Base-by-base conservation (phyloP, 2,888 invertebrate genomes). In the Molorchus minor region DNA sequence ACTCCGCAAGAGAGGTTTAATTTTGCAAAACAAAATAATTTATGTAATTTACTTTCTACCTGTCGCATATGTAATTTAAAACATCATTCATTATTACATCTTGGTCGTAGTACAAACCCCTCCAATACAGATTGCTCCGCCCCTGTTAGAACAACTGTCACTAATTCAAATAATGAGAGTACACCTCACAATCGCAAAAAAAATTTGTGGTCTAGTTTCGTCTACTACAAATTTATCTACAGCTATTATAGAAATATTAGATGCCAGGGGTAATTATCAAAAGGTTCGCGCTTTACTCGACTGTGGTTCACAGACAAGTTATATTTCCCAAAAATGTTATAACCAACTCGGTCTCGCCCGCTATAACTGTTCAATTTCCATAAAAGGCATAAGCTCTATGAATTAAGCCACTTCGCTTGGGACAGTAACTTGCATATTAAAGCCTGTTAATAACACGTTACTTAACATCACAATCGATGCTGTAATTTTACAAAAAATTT, bases 401-500 rank as follows among this genome's bases (percentile, higher is more conserved):
- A 38, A 38, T 7, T 16, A 38, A 38, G n/a, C 16, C 19, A 38
- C 38, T 16, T 3, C 38, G 2, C 16, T 8, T n/a, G 38, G 17
- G 15, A 17, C 15, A 3, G 38, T 38, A 38, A 16, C 16, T 5
- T 44, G 44, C 8, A 15, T 2, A 10, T 3, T 44, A 5, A 20
- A 21, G 21, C 29, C 46, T 10, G 35, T 46, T 10, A n/a, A 17
- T 10, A 46, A 46, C 25, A 19, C 1, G 25, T 15, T 10, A 5
- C 46, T 17, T 45, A 33, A 4, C 3, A 3, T 45, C 12, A 10
- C 4, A 16, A 3, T 25, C 2, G 45, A 45, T 13, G 45, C 19
- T 16, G 16, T 46, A 2, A 46, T 46, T 30, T 35, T 46, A 19
- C 29, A 5, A 8, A 46, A 46, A 35, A 8, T 46, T 10, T 46